Evolutionary conservation across 2,797 vertebrate species (phyloP).

Genomic region (Pipistrellus pygmaeus): DNA sequence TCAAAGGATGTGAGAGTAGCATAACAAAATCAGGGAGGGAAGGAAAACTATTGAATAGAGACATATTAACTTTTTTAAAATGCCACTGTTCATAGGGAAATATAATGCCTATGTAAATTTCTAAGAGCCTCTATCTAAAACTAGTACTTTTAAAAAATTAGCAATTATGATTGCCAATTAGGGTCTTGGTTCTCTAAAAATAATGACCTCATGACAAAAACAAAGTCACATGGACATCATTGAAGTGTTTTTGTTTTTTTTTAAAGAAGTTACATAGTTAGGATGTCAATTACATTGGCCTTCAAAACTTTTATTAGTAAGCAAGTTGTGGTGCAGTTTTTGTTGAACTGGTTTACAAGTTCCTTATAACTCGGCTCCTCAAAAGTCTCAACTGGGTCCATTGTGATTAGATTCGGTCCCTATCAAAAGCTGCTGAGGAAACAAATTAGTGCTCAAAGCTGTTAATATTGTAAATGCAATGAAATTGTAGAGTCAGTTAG

Average conservation of each 20-base stretch:
- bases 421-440: constrained; percentile 55
- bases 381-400: constrained; percentile 36
- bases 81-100: constrained; percentile 22
- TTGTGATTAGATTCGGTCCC: constrained; percentile 56
- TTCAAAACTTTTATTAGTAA: constrained; percentile 38
- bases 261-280: constrained; percentile 49
- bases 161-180: not conserved
- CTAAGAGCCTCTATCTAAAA: constrained; percentile 7
- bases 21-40: constrained; percentile 4
- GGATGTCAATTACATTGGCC: not conserved
- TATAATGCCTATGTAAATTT: constrained; percentile 26
- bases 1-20: constrained; percentile 5
- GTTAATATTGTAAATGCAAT: constrained; percentile 61
- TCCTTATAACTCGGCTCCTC: constrained; percentile 45
- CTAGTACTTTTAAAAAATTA: not conserved
- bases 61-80: constrained; percentile 35
- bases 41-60: not conserved
- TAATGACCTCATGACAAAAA: not conserved
- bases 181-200: not conserved
- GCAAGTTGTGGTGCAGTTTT: constrained; percentile 19
- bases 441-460: constrained; percentile 61
- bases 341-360: constrained; percentile 57
- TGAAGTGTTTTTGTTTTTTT: not conserved
- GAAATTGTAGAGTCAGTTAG: constrained; percentile 50
- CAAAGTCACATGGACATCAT: not conserved